Evolutionary conservation across 2,888 invertebrate genomes (phyloP).

Genomic region (Schizaphis graminum): DNA sequence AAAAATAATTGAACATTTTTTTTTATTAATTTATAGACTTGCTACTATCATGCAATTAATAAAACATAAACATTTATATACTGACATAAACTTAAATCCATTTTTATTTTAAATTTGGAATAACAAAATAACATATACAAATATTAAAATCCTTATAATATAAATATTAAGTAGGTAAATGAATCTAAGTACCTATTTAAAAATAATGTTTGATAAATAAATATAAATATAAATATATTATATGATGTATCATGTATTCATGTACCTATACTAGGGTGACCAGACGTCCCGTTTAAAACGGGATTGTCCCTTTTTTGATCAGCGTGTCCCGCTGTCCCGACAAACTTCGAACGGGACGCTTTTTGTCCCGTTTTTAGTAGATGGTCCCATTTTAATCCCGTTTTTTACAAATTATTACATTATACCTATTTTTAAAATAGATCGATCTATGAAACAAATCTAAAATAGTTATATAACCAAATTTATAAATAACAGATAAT

Average conservation of each 20-base stretch:
- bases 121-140: neutral
- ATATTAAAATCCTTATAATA: neutral
- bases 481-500: too few species aligned
- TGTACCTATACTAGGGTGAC: too few species aligned
- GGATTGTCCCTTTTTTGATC: too few species aligned
- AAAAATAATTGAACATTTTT: neutral
- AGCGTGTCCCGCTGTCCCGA: too few species aligned
- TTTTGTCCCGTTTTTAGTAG: too few species aligned
- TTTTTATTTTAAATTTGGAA: neutral
- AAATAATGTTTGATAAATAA: neutral
- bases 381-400: too few species aligned
- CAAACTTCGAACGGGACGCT: too few species aligned
- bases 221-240: neutral
- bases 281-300: too few species aligned
- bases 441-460: too few species aligned
- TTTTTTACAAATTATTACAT: too few species aligned
- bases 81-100: neutral
- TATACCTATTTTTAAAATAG: too few species aligned
- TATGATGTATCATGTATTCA: neutral
- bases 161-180: neutral
- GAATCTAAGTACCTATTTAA: neutral
- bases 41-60: neutral
- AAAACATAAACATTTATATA: neutral
- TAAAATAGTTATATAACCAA: too few species aligned
- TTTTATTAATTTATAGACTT: neutral